Evolutionary conservation across 1,140 invertebrate genomes (phyloP).

Genomic region (Trissolcus basalis): DNA sequence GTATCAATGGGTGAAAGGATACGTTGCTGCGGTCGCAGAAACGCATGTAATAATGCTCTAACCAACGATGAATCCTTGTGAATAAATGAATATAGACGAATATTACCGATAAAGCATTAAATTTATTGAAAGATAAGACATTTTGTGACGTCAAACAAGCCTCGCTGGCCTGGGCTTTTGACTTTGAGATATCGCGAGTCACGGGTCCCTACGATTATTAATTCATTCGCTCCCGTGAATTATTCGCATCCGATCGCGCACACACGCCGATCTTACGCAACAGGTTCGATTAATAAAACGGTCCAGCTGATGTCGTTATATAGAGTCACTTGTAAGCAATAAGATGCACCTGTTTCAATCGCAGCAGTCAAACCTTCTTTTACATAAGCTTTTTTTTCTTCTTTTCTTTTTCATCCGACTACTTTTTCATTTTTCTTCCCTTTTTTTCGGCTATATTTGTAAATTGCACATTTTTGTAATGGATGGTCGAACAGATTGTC

Average conservation of each 20-base stretch:
- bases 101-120: conserved; percentile 39
- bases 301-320: too few relatives aligned
- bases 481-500: conserved; percentile 17
- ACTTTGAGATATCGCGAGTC: conserved; percentile 15
- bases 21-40: conserved; percentile 49
- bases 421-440: too few relatives aligned
- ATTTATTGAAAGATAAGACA: conserved; percentile 39
- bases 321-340: too few relatives aligned
- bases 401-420: too few relatives aligned
- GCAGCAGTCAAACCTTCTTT: too few relatives aligned
- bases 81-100: conserved; percentile 52
- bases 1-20: conserved; percentile 59
- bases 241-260: too few relatives aligned
- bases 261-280: conserved; percentile 10
- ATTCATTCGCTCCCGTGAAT: conserved; percentile 4
- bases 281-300: conserved; percentile 9
- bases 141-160: too few relatives aligned
- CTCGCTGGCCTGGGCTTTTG: conserved; percentile 6
- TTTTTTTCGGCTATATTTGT: too few relatives aligned
- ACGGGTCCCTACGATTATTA: conserved; percentile 15
- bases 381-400: too few relatives aligned
- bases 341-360: too few relatives aligned
- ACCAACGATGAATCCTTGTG: conserved; percentile 34
- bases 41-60: conserved; percentile 45
- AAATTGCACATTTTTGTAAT: too few relatives aligned